Base-by-base conservation (phyloP, 2,113 vertebrate species). In the Pangasianodon hypophthalmus region DNA sequence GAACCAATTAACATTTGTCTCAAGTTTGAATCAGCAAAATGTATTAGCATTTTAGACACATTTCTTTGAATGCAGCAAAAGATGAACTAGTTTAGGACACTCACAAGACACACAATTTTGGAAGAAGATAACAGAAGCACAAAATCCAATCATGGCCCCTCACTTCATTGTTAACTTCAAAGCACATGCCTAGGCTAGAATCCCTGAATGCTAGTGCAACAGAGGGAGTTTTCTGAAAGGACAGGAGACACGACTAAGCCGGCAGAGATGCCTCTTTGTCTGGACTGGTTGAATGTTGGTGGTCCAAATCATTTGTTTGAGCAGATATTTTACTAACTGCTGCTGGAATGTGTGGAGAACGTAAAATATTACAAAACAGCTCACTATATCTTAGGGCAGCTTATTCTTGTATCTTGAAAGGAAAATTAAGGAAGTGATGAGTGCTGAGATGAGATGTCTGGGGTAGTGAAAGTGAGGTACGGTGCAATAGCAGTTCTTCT, bases 361-460 rank as follows among this genome's bases (percentile, higher is more conserved):
- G 3, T 84, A 41, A 60, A 56, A 56, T 37, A 54, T 56, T 54
- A 56, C 50, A 82, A 56, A 82, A 37, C 52, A 21, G 52, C 64
- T 71, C 46, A 13, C 18, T 62, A 21, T 44, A 44, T 44, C 19
- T 14, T 10, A 60, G 4, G 29, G 6, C 13, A 19, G 48, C 75
- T 80, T 13, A 14, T 14, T 80, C 21, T 77, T 16, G 46, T 29
- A 77, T 44, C 69, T 11, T 48, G 13, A 21, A 81, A 14, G n/a
- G n/a, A 82, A 37, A 77, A 88, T 50, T 8, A 62, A 82, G 52
- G n/a, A 88, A 88, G 79, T 88, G 87, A 81, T 41, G 29, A 16
- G 62, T 52, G 29, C 14, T 50, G 75, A 79, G 46, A 48, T 50
- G 44, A 26, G 14, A 81, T 16, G 79, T 88, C 6, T 73, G 64